These are phyloP conservation scores for Ariopsis seemanni DNA, from an alignment of 2,113 vertebrate species.

Conservation along the genomic window DNA sequence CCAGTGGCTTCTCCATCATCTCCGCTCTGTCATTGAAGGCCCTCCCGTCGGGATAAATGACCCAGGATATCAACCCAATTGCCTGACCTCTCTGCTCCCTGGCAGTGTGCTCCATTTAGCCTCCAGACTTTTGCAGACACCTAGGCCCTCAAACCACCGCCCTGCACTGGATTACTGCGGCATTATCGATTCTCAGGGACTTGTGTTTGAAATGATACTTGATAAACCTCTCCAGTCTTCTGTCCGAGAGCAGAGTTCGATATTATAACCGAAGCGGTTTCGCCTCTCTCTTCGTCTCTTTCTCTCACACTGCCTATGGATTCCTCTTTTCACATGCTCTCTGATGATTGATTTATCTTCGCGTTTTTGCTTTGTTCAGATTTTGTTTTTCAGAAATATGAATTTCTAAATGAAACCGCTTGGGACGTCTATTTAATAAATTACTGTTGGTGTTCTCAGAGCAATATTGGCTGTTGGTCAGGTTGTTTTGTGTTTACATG, in stretches of 20 bases:
- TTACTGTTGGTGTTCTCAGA: not conserved
- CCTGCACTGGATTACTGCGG: conserved; percentile 53
- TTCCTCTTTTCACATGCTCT: not conserved
- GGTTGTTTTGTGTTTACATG: not conserved
- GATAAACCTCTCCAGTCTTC: conserved; percentile 48
- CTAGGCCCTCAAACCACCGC: conserved; percentile 59
- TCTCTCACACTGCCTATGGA: conserved; percentile 13
- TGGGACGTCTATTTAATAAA: not conserved
- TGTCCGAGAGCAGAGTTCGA: conserved; percentile 52
- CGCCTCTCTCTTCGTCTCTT: not conserved
- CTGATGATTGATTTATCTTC: too few relatives aligned
- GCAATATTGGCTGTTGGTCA: not conserved
- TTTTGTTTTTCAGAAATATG: not conserved
- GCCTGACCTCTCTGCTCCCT: conserved; percentile 48
- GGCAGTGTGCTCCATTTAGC: conserved; percentile 50
- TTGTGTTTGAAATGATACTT: conserved; percentile 57
- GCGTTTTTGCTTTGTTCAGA: not conserved
- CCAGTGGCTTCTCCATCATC: conserved; percentile 49
- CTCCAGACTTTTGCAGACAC: conserved; percentile 50
- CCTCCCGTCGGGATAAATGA: conserved; percentile 55
- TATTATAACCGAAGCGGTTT: conserved; percentile 48
- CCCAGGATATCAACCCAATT: conserved; percentile 56
- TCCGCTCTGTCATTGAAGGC: conserved; percentile 51
- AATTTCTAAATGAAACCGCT: not conserved
- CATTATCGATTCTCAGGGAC: conserved; percentile 55